phyloP scores from a whole-genome alignment of 1,140 invertebrate species.

The Drosophila albomicans region DNA sequence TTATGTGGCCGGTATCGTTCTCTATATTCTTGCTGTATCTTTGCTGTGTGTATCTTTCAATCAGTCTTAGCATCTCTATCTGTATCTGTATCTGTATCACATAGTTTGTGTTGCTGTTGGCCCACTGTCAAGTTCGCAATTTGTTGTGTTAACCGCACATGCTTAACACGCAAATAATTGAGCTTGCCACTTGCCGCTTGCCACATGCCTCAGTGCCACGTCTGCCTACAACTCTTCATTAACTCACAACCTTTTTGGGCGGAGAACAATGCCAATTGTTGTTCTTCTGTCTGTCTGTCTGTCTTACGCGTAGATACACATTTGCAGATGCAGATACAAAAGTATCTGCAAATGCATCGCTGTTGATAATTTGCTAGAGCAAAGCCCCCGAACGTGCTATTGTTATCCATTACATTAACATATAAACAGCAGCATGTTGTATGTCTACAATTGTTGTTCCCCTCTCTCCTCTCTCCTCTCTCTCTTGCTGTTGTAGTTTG shows the following conservation, averaged over 20 bases:
- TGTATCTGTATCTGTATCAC: slow-evolving; percentile 6
- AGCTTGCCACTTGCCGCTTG: slow-evolving; percentile 5
- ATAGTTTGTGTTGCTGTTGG: slow-evolving; percentile 1
- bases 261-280: slow-evolving; percentile 67
- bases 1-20: slow-evolving; percentile 38
- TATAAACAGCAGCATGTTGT: slow-evolving; percentile 5
- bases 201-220: background rate
- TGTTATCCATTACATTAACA: slow-evolving; percentile 25
- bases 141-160: slow-evolving; percentile 68
- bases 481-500: slow-evolving; percentile 1
- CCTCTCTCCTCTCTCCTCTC: background rate
- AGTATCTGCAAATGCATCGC: slow-evolving; percentile 28
- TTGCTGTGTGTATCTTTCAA: background rate
- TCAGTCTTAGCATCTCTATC: too few species aligned
- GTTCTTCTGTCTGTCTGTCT: slow-evolving; percentile 40
- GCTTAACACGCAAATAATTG: slow-evolving; percentile 67
- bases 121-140: slow-evolving; percentile 32
- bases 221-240: background rate
- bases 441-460: background rate
- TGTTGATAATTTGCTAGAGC: slow-evolving; percentile 30
- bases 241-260: slow-evolving; percentile 16
- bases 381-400: slow-evolving; percentile 33
- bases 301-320: slow-evolving; percentile 34
- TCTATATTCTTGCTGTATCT: background rate
- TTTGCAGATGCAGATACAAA: slow-evolving; percentile 11